Evolutionary conservation across 2,797 vertebrate species (phyloP), one percentile per base, ranked within the genome.

Genomic region (Limnodromus scolopaceus): DNA sequence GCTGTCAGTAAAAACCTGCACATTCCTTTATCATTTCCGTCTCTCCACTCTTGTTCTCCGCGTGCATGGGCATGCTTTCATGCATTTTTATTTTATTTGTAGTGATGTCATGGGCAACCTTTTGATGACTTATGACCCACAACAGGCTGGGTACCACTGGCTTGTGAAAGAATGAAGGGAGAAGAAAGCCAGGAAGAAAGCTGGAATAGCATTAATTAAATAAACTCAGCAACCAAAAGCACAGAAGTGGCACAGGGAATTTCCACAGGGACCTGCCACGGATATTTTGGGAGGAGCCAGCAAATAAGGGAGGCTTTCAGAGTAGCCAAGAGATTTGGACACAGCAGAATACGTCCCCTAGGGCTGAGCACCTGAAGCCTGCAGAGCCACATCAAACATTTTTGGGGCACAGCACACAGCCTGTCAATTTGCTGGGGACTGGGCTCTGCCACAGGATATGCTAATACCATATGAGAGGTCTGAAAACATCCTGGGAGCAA

Each of bases 121-220:
- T 89, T 93, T 74, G 63, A 79, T 91, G 95, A 93, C 91, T 96
- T 96, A 63, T 87, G 90, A 95, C 86, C 96, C 91, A 79, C 58
- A 82, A 53, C 39, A 84, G 39, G 69, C 61, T 64, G 68, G 45
- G 72, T 65, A 86, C 83, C 77, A 60, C 60, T 65, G 77, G 43
- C 46, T 75, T 68, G n/a, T 13, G 77, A 86, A 95, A 93, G 77
- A 71, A 28, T 3, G 45, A 61, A 81, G 32, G 49, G 55, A 77
- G 68, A 93, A 74, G 24, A 92, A 84, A 76, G 91, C 36, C 84
- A 75, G 64, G 54, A 76, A 84, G 45, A 76, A 85, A 58, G 71
- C 8, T 32, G 75, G 48, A 84, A 87, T 39, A 84, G 60, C 60
- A 23, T 30, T 36, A 76, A 75, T 63, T 51, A 66, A 84, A 94